Conservation (phyloP, 2,888 invertebrate genomes). For the Gari tellinella region DNA sequence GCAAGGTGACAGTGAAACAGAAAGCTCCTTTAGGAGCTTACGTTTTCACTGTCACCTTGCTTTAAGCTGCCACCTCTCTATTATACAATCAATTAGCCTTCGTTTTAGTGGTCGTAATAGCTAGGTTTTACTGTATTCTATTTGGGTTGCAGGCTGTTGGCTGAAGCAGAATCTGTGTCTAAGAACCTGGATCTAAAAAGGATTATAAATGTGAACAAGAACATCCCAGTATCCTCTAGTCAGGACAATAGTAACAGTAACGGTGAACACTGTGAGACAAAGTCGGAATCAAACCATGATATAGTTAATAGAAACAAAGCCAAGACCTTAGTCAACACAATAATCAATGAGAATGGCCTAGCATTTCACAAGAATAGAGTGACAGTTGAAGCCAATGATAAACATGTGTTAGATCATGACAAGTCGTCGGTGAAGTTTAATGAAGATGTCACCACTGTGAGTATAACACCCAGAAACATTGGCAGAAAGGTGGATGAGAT, state of each 20-base stretch:
- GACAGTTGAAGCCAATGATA: slow-evolving; percentile 3
- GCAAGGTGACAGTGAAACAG: no score
- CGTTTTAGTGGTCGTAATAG: no score
- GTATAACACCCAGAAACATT: slow-evolving; percentile 72
- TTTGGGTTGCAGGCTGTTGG: slow-evolving; percentile 44
- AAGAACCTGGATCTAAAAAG: slow-evolving; percentile 45
- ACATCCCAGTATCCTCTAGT: slow-evolving; percentile 21
- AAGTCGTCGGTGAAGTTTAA: slow-evolving; percentile 63
- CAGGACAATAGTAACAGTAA: slow-evolving; percentile 4
- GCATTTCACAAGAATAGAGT: slow-evolving; percentile 23
- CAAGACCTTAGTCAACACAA: slow-evolving; percentile 34
- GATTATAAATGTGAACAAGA: slow-evolving; percentile 44
- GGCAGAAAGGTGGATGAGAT: slow-evolving; percentile 66
- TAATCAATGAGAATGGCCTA: slow-evolving; percentile 49
- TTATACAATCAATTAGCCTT: no score
- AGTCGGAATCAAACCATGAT: slow-evolving; percentile 1
- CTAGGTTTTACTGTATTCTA: no score
- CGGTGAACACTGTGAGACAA: not conserved
- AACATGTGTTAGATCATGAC: slow-evolving; percentile 29
- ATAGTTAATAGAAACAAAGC: slow-evolving; percentile 24
- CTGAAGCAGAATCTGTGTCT: slow-evolving; percentile 52
- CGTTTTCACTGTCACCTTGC: no score
- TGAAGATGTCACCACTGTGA: slow-evolving; percentile 70
- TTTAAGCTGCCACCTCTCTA: no score
- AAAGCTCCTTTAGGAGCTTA: no score